These are phyloP conservation scores for Embidobia sp. DNA, from an alignment of 2,888 invertebrate species.

Conservation along the genomic window DNA sequence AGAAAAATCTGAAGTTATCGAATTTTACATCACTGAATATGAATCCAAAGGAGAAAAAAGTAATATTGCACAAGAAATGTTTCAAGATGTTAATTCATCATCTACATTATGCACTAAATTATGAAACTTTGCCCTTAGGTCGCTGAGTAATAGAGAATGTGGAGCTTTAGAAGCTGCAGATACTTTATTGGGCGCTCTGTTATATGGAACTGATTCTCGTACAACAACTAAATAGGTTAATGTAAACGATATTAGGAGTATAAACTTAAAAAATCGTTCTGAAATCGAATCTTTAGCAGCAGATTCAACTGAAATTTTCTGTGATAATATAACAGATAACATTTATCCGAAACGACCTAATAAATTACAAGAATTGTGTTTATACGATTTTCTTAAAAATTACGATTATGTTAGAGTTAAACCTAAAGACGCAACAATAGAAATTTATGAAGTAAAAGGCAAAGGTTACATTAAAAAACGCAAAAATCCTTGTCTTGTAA, in stretches of 20 bases:
- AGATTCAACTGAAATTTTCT: slow-evolving; percentile 1
- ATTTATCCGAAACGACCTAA: neutral
- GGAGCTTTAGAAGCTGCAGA: neutral
- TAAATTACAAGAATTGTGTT: neutral
- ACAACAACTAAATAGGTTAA: neutral
- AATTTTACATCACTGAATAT: no score
- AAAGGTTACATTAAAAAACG: neutral
- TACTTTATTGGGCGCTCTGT: no score
- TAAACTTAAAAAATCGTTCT: neutral
- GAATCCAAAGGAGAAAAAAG: neutral
- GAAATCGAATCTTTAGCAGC: neutral
- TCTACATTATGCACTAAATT: neutral
- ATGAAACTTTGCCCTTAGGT: neutral
- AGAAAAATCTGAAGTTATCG: no score
- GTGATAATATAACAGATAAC: neutral
- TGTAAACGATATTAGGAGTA: neutral
- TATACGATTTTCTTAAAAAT: neutral
- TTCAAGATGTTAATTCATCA: neutral
- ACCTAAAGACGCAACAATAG: neutral
- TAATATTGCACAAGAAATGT: neutral
- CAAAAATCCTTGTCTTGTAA: neutral
- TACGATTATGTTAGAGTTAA: neutral
- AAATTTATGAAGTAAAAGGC: neutral
- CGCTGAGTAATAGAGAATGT: neutral
- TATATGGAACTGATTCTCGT: neutral